These are phyloP conservation scores for Drosophila sechellia DNA, from an alignment of 1,140 invertebrate genomes.

Conservation along the genomic window DNA sequence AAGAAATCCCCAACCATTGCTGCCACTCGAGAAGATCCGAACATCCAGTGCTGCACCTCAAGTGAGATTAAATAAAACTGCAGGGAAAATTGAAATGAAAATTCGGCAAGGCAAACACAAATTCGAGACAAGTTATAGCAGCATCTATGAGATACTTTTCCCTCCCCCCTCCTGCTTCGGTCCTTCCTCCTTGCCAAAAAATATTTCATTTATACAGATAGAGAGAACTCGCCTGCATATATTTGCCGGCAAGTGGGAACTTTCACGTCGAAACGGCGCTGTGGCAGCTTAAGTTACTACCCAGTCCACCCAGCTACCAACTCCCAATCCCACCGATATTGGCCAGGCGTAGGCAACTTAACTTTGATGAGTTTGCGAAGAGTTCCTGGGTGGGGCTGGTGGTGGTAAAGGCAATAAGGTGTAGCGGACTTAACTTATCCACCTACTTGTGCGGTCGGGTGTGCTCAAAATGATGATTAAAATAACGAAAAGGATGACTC, in stretches of 20 bases:
- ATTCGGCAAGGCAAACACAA: conserved; percentile 77
- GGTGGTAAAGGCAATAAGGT: neutral
- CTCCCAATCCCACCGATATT: conserved; percentile 19
- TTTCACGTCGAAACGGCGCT: conserved; percentile 43
- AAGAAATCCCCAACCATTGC: conserved; percentile 16
- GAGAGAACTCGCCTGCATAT: conserved; percentile 33
- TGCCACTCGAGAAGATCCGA: conserved; percentile 62
- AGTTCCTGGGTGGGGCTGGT: conserved; percentile 7
- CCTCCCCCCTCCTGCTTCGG: no score
- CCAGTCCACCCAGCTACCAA: neutral
- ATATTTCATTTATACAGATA: conserved; percentile 65
- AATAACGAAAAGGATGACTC: conserved; percentile 65
- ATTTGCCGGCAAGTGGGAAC: conserved; percentile 28
- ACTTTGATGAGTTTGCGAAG: conserved; percentile 80
- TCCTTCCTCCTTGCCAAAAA: conserved; percentile 43
- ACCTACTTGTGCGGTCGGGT: conserved; percentile 33
- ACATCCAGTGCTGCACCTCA: conserved; percentile 72
- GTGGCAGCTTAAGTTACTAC: conserved; percentile 42
- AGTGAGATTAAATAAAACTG: conserved; percentile 82
- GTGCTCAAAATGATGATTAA: conserved; percentile 74
- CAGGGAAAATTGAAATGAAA: conserved; percentile 80
- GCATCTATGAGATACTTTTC: conserved; percentile 44
- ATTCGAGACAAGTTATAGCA: conserved; percentile 72
- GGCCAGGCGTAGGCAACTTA: conserved; percentile 61
- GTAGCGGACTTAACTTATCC: conserved; percentile 33